Conservation (phyloP, 1,140 invertebrate species). For the Saxidomus purpurata region DNA sequence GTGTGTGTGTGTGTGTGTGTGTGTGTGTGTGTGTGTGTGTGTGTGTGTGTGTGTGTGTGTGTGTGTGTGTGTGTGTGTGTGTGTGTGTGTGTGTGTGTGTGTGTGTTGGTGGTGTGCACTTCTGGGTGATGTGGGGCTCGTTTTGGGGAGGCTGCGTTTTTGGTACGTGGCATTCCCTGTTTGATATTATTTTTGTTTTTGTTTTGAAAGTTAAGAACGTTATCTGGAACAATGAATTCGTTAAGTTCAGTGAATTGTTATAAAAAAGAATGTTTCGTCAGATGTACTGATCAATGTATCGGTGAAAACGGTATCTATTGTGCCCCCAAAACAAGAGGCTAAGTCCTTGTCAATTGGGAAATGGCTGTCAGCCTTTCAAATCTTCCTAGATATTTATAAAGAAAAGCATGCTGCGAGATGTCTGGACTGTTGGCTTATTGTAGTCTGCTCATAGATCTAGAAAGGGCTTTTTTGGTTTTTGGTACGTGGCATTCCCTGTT, state of each 20-base stretch:
- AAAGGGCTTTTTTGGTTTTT: too few species aligned
- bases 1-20: too few species aligned
- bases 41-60: too few species aligned
- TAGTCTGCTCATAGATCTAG: not conserved
- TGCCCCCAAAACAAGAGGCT: not conserved
- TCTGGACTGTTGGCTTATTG: conserved; percentile 19
- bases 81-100: too few species aligned
- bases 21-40: too few species aligned
- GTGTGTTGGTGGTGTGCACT: too few species aligned
- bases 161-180: too few species aligned
- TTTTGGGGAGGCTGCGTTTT: too few species aligned
- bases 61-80: too few species aligned
- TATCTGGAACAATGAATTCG: conserved; percentile 6
- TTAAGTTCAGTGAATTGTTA: not conserved
- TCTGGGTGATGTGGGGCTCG: too few species aligned
- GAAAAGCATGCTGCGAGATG: not conserved
- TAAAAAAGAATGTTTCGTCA: not conserved
- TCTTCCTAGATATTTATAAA: not conserved
- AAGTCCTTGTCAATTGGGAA: not conserved
- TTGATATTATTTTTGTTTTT: too few species aligned
- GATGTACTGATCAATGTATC: not conserved
- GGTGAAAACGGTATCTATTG: not conserved
- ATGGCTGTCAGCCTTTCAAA: not conserved
- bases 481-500: too few species aligned
- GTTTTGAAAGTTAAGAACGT: not conserved